Evolutionary conservation across 2,888 invertebrate genomes (phyloP), one percentile per base, ranked within the genome.

Genomic region (Drosophila testacea): DNA sequence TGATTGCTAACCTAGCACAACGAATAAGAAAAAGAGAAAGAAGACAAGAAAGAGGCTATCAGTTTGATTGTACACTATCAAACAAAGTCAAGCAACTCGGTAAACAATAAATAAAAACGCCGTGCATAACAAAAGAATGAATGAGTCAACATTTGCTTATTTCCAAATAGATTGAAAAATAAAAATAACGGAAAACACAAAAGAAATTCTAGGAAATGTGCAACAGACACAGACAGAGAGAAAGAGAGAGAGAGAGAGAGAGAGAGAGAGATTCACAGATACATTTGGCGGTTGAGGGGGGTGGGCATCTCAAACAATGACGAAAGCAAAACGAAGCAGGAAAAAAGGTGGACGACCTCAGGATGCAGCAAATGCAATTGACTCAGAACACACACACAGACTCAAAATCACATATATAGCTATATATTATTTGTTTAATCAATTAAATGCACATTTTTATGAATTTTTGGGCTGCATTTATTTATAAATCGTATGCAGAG

Each of bases 281-380:
- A 44, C 7, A 50, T 10, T 34, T 30, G 22, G 32, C 11, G 22
- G 1, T 27, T 11, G 6, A 9, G 46, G 34, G 34, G 1, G 46
- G 46, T 16, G 16, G 16, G 16, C 67, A 77, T 67, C 71, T 75
- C 65, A 13, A 78, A 78, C 71, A 76, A 75, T 72, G 79, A 73
- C 81, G 70, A 81, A 73, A 83, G 73, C 64, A 59, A 63, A 63
- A 66, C 60, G 41, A 62, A 77, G 66, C 68, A 66, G 70, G 61
- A 62, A 69, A 76, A 70, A 74, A 84, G 84, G 84, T 84, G 44
- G 76, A 83, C 80, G 84, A 84, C 84, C 84, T 80, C 70, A 69
- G 67, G 69, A 77, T 77, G 79, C 50, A 60, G 61, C 41, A 47
- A 59, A 50, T 55, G 55, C 52, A 65, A 50, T 50, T 36, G 47